A percentile compares a stretch with the other conserved stretches of the same genome.
Evolutionary conservation across 1,140 invertebrate genomes (phyloP).

Genomic region (Limonius californicus): DNA sequence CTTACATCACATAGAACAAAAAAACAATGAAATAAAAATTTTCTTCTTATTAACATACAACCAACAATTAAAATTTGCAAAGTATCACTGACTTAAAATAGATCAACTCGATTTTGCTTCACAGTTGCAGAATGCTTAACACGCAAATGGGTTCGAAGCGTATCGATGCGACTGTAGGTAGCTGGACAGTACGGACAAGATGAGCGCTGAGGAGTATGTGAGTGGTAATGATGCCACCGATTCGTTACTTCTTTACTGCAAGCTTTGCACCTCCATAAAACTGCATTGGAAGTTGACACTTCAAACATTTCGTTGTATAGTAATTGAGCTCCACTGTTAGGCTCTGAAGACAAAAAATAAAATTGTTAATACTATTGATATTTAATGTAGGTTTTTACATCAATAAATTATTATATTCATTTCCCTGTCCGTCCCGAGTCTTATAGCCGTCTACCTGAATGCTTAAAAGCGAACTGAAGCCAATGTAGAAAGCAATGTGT

Average conservation of each 20-base stretch:
- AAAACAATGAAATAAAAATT: too few relatives aligned
- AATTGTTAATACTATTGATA: too few relatives aligned
- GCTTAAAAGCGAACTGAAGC: too few relatives aligned
- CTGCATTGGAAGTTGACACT: slow-evolving; percentile 60
- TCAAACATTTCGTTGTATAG: slow-evolving; percentile 80
- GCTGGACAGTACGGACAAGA: slow-evolving; percentile 79
- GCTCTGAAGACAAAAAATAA: slow-evolving; percentile 27
- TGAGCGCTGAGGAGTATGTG: slow-evolving; percentile 72
- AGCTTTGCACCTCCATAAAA: slow-evolving; percentile 71
- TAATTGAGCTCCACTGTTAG: slow-evolving; percentile 42
- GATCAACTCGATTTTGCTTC: not conserved
- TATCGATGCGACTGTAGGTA: slow-evolving; percentile 82
- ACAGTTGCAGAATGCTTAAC: slow-evolving; percentile 56
- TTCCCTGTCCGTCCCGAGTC: too few relatives aligned
- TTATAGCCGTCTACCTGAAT: too few relatives aligned
- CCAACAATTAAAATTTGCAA: too few relatives aligned
- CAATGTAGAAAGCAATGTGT: too few relatives aligned
- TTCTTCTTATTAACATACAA: too few relatives aligned
- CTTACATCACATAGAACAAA: too few relatives aligned
- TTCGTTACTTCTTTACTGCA: slow-evolving; percentile 83
- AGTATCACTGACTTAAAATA: too few relatives aligned
- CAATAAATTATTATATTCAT: too few relatives aligned
- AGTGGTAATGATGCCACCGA: slow-evolving; percentile 82
- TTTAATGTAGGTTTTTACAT: too few relatives aligned
- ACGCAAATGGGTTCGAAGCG: slow-evolving; percentile 69